phyloP scores from a whole-genome alignment of 1,140 invertebrate genomes.

The Stegodyphus mimosarum region DNA sequence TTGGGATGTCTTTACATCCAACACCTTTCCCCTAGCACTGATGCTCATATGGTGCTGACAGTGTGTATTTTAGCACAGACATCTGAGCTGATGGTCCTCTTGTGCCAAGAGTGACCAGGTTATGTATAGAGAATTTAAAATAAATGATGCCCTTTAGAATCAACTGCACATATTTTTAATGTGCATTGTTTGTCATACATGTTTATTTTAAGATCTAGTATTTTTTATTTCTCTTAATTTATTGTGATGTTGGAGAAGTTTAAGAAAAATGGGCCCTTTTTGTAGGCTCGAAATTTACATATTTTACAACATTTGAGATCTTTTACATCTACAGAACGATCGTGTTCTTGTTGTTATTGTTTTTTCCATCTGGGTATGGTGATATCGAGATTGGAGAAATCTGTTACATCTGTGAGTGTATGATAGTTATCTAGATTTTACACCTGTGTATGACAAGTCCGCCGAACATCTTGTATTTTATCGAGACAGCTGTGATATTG shows the following conservation, averaged over 20 bases:
- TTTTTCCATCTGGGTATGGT: conserved; percentile 54
- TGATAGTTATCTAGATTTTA: conserved; percentile 57
- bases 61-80: conserved; percentile 52
- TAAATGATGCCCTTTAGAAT: conserved; percentile 21
- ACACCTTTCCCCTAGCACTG: conserved; percentile 37
- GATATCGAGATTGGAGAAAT: conserved; percentile 54
- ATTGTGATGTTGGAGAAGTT: conserved; percentile 46
- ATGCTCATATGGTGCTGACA: conserved; percentile 49
- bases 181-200: conserved; percentile 57
- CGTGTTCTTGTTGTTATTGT: conserved; percentile 57
- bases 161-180: conserved; percentile 54
- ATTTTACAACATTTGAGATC: conserved; percentile 58
- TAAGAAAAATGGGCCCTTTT: conserved; percentile 41
- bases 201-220: conserved; percentile 60
- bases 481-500: conserved; percentile 59
- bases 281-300: conserved; percentile 33
- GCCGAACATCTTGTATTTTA: conserved; percentile 56
- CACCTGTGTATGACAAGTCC: conserved; percentile 53
- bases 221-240: conserved; percentile 57
- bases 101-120: conserved; percentile 37
- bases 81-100: conserved; percentile 15
- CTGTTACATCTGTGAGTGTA: conserved; percentile 55
- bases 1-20: conserved; percentile 52
- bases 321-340: conserved; percentile 54
- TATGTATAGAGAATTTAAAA: conserved; percentile 53